phyloP scores from a whole-genome alignment of 2,888 invertebrate species.

The Amphipyra berbera region DNA sequence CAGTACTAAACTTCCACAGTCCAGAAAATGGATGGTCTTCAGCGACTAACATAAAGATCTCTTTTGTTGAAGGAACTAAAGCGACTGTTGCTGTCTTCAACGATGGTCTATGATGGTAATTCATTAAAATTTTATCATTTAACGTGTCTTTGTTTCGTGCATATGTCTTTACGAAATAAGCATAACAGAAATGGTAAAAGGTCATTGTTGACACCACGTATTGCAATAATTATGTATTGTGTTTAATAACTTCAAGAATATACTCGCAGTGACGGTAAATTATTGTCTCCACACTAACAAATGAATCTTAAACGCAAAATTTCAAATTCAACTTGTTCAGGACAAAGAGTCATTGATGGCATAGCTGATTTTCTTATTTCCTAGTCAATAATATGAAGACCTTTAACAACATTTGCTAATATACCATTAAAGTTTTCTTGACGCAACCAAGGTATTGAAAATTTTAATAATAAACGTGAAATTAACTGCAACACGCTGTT shows the following conservation, averaged over 20 bases:
- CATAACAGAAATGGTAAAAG: constrained; percentile 11
- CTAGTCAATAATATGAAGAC: constrained; percentile 9
- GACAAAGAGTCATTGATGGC: constrained; percentile 36
- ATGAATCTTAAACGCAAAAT: constrained; percentile 15
- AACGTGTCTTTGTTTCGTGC: constrained; percentile 36
- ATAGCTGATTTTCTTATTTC: constrained; percentile 12
- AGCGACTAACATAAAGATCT: no score
- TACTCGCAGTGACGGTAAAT: neutral
- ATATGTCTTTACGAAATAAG: constrained; percentile 12
- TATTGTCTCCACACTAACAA: constrained; percentile 16
- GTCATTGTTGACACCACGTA: constrained; percentile 37
- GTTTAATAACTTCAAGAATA: constrained; percentile 23
- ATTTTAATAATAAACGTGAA: constrained; percentile 1
- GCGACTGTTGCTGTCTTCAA: neutral
- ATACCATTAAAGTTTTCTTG: constrained; percentile 2
- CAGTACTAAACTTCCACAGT: no score
- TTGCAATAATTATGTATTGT: constrained; percentile 43
- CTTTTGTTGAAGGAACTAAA: neutral
- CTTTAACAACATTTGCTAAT: constrained; percentile 10
- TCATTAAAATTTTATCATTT: constrained; percentile 27
- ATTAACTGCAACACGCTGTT: neutral
- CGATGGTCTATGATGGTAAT: constrained; percentile 9
- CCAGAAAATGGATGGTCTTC: no score
- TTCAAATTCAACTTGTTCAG: constrained; percentile 23
- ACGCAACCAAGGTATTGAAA: neutral